A percentile compares a stretch with the other conserved stretches of the same genome.
Conservation (phyloP, 2,113 vertebrate genomes). For the Neopipo cinnamomea region DNA sequence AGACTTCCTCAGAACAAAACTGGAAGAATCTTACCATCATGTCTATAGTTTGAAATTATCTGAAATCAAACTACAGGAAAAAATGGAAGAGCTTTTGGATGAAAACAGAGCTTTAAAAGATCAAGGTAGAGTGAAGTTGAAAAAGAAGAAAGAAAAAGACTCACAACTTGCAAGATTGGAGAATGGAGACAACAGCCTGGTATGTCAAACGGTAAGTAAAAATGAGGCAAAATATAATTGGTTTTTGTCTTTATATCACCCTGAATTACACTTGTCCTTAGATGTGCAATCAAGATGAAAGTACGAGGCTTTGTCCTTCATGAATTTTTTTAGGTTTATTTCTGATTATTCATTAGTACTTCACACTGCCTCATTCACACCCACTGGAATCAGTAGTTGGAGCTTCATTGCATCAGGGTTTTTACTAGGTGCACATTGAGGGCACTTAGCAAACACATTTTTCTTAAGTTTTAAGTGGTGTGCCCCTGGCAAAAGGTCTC, state of each 20-base stretch:
- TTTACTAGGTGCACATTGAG: neutral
- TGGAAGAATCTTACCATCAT: slow-evolving; percentile 73
- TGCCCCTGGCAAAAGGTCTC: neutral
- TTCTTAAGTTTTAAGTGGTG: neutral
- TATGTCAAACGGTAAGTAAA: slow-evolving; percentile 66
- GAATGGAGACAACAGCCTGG: neutral
- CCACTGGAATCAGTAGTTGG: neutral
- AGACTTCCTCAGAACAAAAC: slow-evolving; percentile 63
- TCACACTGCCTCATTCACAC: neutral
- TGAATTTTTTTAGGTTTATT: neutral
- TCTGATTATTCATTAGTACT: neutral
- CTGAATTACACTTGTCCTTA: neutral
- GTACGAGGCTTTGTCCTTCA: neutral
- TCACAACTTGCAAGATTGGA: neutral
- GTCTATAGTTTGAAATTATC: slow-evolving; percentile 69
- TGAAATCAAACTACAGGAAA: slow-evolving; percentile 69
- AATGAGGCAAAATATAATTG: neutral
- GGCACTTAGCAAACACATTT: neutral
- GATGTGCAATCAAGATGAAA: neutral
- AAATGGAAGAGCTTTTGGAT: slow-evolving; percentile 70
- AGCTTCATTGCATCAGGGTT: neutral
- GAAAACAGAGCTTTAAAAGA: slow-evolving; percentile 72
- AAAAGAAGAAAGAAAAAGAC: neutral
- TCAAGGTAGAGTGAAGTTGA: neutral
- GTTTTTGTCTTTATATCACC: neutral